A percentile compares a stretch with the other conserved stretches of the same genome.
Evolutionary conservation across 1,140 invertebrate genomes (phyloP).

Genomic region (Hyphantria cunea): DNA sequence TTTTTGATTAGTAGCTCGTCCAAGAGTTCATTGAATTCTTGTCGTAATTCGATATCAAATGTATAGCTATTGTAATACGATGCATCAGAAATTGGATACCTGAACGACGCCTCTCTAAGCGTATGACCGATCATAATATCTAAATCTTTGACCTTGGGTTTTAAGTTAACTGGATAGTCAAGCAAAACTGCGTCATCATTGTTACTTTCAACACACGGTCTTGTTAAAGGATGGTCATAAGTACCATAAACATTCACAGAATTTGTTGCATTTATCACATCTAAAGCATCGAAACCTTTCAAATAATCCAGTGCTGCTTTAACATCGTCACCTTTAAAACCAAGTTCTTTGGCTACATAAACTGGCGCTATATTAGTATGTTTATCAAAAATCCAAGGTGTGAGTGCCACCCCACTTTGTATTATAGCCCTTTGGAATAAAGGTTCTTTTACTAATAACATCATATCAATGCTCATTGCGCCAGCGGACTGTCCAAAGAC

Average conservation of each 20-base stretch:
- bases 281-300: neutral
- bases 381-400: neutral
- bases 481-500: neutral
- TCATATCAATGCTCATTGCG: neutral
- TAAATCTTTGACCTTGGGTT: conserved; percentile 13
- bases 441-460: neutral
- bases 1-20: neutral
- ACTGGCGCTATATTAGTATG: neutral
- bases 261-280: neutral
- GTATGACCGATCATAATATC: conserved; percentile 12
- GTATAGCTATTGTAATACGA: conserved; percentile 1
- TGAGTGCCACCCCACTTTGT: neutral
- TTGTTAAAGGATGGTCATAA: neutral
- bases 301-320: neutral
- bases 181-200: neutral
- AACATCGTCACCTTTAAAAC: neutral
- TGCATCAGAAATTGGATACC: neutral
- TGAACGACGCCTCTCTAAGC: conserved; percentile 3
- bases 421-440: neutral
- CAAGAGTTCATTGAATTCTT: neutral
- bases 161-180: conserved; percentile 11
- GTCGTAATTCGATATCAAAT: neutral
- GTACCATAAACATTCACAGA: neutral
- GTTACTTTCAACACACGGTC: neutral
- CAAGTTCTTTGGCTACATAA: conserved; percentile 1